phyloP scores from a whole-genome alignment of 2,797 vertebrate genomes.

The Tamandua tetradactyla region DNA sequence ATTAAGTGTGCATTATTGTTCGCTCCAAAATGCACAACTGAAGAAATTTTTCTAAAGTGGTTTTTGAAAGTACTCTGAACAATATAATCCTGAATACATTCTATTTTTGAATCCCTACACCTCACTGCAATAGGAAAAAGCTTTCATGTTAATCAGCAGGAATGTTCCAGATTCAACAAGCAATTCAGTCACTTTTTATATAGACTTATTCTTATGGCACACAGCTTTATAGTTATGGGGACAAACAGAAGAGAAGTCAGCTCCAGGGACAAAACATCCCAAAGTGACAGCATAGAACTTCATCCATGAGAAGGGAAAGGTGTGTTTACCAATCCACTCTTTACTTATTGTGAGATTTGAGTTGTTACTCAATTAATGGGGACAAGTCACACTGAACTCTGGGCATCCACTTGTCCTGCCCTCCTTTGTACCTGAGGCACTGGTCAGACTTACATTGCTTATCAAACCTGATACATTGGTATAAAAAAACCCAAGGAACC shows the following conservation, averaged over 20 bases:
- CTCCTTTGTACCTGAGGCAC: background rate
- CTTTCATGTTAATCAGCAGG: conserved; percentile 50
- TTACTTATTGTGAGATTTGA: background rate
- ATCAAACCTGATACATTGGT: background rate
- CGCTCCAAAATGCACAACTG: background rate
- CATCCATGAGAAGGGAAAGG: background rate
- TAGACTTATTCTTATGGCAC: conserved; percentile 19
- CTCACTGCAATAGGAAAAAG: conserved; percentile 3
- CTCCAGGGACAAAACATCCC: background rate
- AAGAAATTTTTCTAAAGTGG: background rate
- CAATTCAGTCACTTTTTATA: background rate
- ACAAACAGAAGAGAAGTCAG: background rate
- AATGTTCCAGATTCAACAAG: conserved; percentile 43
- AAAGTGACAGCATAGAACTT: rapidly evolving
- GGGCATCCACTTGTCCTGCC: background rate
- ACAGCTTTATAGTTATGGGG: background rate
- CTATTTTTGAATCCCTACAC: conserved; percentile 60
- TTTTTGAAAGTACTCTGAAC: background rate
- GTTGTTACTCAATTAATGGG: background rate
- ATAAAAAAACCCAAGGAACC: background rate
- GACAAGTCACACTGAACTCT: background rate
- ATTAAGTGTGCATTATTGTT: conserved; percentile 25
- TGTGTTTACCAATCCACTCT: background rate
- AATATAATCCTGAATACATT: background rate
- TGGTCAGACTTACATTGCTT: background rate